A percentile compares a stretch with the other conserved stretches of the same genome.
Conservation (phyloP, 2,113 vertebrate species). For the Dascyllus trimaculatus region DNA sequence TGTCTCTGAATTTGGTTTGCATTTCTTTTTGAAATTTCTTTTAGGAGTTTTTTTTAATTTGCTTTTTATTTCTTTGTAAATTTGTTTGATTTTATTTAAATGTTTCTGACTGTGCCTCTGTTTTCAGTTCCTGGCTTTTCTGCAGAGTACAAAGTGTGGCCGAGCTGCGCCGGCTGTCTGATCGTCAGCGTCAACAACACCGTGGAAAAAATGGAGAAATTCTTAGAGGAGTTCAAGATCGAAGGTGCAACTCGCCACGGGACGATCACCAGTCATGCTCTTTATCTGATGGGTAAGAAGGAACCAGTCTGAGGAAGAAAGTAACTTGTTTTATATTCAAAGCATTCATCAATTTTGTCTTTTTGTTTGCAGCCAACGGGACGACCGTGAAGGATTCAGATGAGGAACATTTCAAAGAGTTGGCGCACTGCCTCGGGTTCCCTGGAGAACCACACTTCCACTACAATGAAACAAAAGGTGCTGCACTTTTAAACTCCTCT, state of each 20-base stretch:
- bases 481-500: background rate
- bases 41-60: no score
- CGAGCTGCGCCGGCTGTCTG: background rate
- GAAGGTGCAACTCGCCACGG: rapidly evolving
- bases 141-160: background rate
- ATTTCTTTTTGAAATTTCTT: no score
- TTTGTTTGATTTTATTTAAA: background rate
- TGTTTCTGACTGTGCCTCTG: background rate
- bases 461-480: constrained; percentile 38
- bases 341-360: background rate
- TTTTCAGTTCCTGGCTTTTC: background rate
- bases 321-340: background rate
- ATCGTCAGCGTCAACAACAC: background rate
- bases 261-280: rapidly evolving
- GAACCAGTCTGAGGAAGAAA: background rate
- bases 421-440: constrained; percentile 62
- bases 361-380: constrained; percentile 18
- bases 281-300: constrained; percentile 55
- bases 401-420: constrained; percentile 50
- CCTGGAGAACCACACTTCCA: constrained; percentile 34
- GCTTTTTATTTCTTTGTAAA: no score
- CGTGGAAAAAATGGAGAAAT: rapidly evolving
- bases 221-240: rapidly evolving
- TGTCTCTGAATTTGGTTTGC: no score
- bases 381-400: constrained; percentile 21